Evolutionary conservation across 2,888 invertebrate species (phyloP), one percentile per base, ranked within the genome.

Genomic region (Entomobrya proxima): DNA sequence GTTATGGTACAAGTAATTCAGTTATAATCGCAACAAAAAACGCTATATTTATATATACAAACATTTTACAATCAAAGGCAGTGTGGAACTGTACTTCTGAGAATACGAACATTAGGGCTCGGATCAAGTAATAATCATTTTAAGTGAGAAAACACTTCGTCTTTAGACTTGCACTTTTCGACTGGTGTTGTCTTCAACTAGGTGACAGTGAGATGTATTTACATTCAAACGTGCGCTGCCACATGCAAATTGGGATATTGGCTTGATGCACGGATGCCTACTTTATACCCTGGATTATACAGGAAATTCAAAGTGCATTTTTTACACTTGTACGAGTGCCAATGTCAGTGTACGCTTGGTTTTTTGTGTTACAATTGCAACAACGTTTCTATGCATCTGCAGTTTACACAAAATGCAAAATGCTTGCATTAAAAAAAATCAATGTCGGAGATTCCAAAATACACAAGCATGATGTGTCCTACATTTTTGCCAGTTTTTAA

Each of bases 271-370:
- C 75, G 82, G n/a, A n/a, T n/a, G n/a, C n/a, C 64, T 69, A 81
- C 44, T 81, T 50, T 40, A 32, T 72, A 72, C 72, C 47, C 72
- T 72, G 40, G 72, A 72, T 72, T 30, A 82, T 67, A 76, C 75
- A 83, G 81, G 52, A 77, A 76, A 52, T 18, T 69, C 37, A 76
- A 69, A 69, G 77, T 83, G 83, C 83, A 83, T 30, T 52, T 52
- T 69, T 72, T 37, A 32, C 55, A 75, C 74, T 85, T 85, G 85
- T 85, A 80, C 61, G 64, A 80, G 85, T 85, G 85, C 85, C 85
- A 85, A 85, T 76, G 79, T 85, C 47, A 85, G 78, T 69, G 13
- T 15, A 47, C 47, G 50, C 47, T 58, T 72, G 37, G 21, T 77
- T n/a, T n/a, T n/a, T n/a, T 61, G 24, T 58, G 40, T 30, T 47